A percentile compares a stretch with the other conserved stretches of the same genome.
Conservation (phyloP, 2,888 invertebrate genomes). For the Microchrysa polita region DNA sequence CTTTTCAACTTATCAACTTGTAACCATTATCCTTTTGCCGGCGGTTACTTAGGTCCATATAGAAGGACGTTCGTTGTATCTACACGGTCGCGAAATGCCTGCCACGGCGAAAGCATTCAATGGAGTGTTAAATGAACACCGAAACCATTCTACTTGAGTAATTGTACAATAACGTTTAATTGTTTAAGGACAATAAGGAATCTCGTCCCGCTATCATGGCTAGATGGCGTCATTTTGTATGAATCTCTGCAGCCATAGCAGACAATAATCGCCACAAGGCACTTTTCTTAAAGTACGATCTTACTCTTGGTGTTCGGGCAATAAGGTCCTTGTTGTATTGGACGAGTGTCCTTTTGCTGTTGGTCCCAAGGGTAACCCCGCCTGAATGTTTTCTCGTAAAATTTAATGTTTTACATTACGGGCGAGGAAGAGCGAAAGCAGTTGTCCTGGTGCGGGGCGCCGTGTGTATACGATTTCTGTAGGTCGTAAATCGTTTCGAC, state of each 20-base stretch:
- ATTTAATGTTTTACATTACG: conserved; percentile 1
- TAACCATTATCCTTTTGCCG: too few relatives aligned
- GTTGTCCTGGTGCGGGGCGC: too few relatives aligned
- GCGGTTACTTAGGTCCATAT: too few relatives aligned
- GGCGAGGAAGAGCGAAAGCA: too few relatives aligned
- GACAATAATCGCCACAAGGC: neutral
- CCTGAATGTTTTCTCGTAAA: neutral
- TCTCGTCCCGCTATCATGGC: neutral
- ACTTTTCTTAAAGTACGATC: conserved; percentile 1
- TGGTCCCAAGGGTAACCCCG: neutral
- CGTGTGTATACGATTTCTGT: conserved; percentile 4
- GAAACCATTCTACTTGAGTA: conserved; percentile 6
- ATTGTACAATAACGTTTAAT: conserved; percentile 17
- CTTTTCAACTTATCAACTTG: too few relatives aligned
- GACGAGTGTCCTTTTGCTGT: neutral
- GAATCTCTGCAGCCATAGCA: neutral
- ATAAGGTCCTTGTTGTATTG: neutral
- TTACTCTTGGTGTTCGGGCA: neutral
- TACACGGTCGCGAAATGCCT: neutral
- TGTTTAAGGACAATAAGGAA: conserved; percentile 12
- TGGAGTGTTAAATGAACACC: conserved; percentile 1
- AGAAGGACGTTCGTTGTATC: neutral
- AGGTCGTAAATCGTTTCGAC: conserved; percentile 1
- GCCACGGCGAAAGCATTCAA: neutral
- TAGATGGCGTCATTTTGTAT: neutral